Evolutionary conservation across 2,113 vertebrate genomes (phyloP).

Genomic region (Chamaea fasciata): DNA sequence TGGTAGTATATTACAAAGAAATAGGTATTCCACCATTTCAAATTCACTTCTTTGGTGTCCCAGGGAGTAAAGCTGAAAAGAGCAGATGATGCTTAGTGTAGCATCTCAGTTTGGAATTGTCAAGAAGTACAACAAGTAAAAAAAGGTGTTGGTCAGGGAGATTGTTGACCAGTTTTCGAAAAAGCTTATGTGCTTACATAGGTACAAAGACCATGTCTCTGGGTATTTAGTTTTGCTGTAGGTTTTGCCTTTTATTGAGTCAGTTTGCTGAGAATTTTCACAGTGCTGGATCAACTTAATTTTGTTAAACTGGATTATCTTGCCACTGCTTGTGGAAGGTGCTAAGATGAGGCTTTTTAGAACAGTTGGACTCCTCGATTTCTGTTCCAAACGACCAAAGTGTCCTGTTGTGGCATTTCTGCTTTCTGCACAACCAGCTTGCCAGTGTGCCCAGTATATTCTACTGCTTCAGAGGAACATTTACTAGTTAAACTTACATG

Average conservation of each 20-base stretch:
- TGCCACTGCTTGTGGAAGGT: not conserved
- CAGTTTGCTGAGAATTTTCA: not conserved
- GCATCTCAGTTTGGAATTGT: not conserved
- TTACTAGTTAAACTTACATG: not conserved
- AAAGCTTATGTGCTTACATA: not conserved
- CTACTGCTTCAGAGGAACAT: not conserved
- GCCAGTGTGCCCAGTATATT: not conserved
- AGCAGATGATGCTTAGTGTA: not conserved
- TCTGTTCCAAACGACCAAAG: not conserved
- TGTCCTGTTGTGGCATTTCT: not conserved
- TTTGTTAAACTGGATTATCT: not conserved
- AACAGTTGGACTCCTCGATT: not conserved
- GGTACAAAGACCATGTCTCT: not conserved
- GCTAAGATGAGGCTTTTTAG: not conserved
- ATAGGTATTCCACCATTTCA: not conserved
- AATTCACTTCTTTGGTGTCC: not conserved
- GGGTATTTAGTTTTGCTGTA: not conserved
- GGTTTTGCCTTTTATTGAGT: not conserved
- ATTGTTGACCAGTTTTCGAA: not conserved
- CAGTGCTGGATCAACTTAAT: not conserved
- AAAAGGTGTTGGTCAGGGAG: not conserved
- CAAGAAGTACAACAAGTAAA: not conserved
- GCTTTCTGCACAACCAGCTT: not conserved
- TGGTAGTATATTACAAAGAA: not conserved
- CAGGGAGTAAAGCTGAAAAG: not conserved